Base-by-base conservation (phyloP, 2,113 vertebrate species). In the Mola mola region DNA sequence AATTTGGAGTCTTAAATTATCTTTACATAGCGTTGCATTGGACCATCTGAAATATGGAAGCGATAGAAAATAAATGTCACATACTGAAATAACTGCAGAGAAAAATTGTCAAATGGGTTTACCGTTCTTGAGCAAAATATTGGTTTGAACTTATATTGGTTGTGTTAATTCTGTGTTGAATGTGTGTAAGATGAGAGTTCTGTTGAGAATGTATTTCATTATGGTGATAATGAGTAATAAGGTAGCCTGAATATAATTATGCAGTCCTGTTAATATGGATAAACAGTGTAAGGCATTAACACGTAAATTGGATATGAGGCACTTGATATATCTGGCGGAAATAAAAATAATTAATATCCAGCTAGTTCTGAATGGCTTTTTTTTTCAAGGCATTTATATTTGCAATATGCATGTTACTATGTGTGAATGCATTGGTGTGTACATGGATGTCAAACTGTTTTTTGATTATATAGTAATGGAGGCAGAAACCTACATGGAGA, bases 161-260 rank as follows among this genome's bases (percentile, higher is more conserved):
- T n/a, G n/a, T n/a, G n/a, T n/a, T n/a, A n/a, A n/a, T n/a, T n/a
- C n/a, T n/a, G 1, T 29, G 28, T 47, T 38, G 4, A 36, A 43
- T 13, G 6, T n/a, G 11, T 37, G 11, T 20, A 15, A 12, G n/a
- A 22, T 19, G 7, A 9, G 19, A 9, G 19, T 20, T 29, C n/a
- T 41, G 12, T 50, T 61, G 24, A 59, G 20, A 21, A 29, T 70
- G 15, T 12, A 28, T 66, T 69, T 58, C 4, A 60, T 28, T 60
- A 36, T 44, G 33, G 34, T n/a, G 16, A 56, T 70, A 48, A 66
- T 25, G 36, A 51, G 22, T 21, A 36, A 49, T 60, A 58, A 48
- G 15, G 24, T 42, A 8, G 16, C 15, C 33, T 55, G 41, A 22
- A 43, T 58, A 28, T 28, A 42, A 17, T 37, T 36, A 26, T 28